Evolutionary conservation across 2,888 invertebrate species (phyloP).

Genomic region (Dysmachus trigonus): DNA sequence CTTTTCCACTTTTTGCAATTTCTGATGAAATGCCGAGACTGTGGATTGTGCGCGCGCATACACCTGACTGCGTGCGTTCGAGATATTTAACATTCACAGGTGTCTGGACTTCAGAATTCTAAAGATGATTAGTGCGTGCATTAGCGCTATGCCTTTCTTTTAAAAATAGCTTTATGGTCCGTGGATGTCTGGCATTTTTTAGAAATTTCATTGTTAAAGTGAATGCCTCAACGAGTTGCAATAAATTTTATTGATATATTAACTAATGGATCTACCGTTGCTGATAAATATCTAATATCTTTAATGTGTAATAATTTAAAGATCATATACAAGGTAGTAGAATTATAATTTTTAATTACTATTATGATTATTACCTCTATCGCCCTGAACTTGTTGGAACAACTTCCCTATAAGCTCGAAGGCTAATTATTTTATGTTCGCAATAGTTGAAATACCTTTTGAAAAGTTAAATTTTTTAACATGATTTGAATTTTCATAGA

Average conservation of each 20-base stretch:
- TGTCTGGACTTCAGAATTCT: neutral
- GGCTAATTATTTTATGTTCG: too few species aligned
- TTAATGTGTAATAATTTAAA: too few species aligned
- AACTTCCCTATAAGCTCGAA: too few species aligned
- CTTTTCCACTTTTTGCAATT: slow-evolving; percentile 2
- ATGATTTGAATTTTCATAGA: too few species aligned
- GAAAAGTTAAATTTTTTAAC: too few species aligned
- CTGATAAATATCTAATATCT: neutral
- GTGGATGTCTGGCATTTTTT: neutral
- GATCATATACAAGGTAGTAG: too few species aligned
- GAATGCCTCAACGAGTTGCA: neutral
- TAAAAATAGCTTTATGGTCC: neutral
- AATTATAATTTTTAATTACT: too few species aligned
- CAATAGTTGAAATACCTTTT: too few species aligned
- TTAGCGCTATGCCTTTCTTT: neutral
- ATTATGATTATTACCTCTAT: too few species aligned
- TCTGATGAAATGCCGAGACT: neutral
- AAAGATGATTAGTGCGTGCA: neutral
- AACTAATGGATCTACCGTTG: neutral
- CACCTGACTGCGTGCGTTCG: neutral
- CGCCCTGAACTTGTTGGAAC: too few species aligned
- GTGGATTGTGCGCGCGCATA: neutral
- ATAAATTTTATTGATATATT: neutral
- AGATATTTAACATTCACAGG: neutral
- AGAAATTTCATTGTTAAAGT: neutral